These are phyloP conservation scores for Sphaeramia orbicularis DNA, from an alignment of 2,797 vertebrate genomes.

Conservation along the genomic window DNA sequence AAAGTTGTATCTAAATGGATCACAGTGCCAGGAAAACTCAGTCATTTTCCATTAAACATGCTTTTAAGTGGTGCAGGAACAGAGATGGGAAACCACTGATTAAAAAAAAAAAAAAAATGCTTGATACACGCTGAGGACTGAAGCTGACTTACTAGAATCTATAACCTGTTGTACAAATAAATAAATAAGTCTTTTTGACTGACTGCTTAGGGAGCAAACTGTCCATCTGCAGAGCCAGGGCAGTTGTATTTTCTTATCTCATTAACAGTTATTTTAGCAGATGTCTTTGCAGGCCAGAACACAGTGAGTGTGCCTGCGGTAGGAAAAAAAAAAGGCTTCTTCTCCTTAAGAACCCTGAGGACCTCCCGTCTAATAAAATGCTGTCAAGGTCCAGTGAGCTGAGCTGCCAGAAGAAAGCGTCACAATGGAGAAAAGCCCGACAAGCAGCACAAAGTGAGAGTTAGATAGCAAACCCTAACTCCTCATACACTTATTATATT, in stretches of 20 bases:
- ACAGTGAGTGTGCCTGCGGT: conserved; percentile 12
- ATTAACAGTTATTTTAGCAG: conserved; percentile 69
- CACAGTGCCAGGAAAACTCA: too few relatives aligned
- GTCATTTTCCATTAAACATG: too few relatives aligned
- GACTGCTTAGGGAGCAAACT: conserved; percentile 10
- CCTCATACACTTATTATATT: conserved; percentile 72
- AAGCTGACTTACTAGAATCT: not conserved
- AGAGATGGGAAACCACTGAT: too few relatives aligned
- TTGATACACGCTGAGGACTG: not conserved
- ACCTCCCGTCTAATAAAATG: conserved; percentile 77
- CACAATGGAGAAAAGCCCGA: conserved; percentile 60
- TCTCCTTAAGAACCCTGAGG: conserved; percentile 67
- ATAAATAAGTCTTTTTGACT: not conserved
- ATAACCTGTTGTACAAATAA: not conserved
- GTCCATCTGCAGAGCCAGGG: conserved; percentile 22
- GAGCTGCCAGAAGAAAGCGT: conserved; percentile 74
- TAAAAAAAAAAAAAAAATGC: not conserved
- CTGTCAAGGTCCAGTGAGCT: conserved; percentile 79
- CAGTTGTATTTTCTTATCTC: conserved; percentile 56
- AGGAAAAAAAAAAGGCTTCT: conserved; percentile 54
- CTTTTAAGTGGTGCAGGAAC: too few relatives aligned
- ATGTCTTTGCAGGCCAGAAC: conserved; percentile 46
- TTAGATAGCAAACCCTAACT: conserved; percentile 61
- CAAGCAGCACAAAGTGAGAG: conserved; percentile 62
- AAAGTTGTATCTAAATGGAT: too few relatives aligned